phyloP scores from a whole-genome alignment of 2,113 vertebrate genomes.

The Caranx ignobilis region DNA sequence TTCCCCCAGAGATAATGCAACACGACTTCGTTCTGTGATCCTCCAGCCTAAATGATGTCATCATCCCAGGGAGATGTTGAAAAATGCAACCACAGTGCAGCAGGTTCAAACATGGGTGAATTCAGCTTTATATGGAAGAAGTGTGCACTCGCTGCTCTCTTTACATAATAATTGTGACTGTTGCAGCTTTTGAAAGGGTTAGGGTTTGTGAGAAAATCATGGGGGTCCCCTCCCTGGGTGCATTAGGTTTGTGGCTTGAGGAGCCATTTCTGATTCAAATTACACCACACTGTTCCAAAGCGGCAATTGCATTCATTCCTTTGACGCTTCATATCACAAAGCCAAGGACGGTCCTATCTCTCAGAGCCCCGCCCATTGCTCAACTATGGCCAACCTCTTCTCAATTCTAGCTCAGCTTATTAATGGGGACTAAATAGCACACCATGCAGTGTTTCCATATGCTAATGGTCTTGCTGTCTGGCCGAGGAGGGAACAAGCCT shows the following conservation, averaged over 20 bases:
- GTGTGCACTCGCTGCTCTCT: neutral
- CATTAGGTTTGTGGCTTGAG: constrained; percentile 24
- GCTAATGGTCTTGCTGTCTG: constrained; percentile 54
- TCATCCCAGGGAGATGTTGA: neutral
- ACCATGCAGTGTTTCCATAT: constrained; percentile 39
- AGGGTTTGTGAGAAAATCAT: constrained; percentile 21
- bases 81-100: constrained; percentile 20
- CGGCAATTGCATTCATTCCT: constrained; percentile 34
- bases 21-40: neutral
- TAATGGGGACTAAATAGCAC: constrained; percentile 52
- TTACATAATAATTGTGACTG: constrained; percentile 19
- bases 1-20: neutral
- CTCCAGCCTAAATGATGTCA: neutral
- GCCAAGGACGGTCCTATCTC: constrained; percentile 37
- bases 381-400: constrained; percentile 14
- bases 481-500: constrained; percentile 39
- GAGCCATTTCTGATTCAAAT: constrained; percentile 42
- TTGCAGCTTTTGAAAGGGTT: constrained; percentile 33
- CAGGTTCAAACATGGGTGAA: constrained; percentile 41
- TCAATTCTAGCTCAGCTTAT: constrained; percentile 37
- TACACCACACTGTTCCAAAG: constrained; percentile 1
- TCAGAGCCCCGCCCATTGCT: constrained; percentile 33
- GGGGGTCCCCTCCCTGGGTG: constrained; percentile 21
- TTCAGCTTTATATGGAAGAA: constrained; percentile 5
- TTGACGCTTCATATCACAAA: constrained; percentile 38